Percentiles rank a stretch among this genome's conserved stretches.
These are phyloP conservation scores for Tupaia tana DNA, from an alignment of 2,113 vertebrate genomes.

Conservation along the genomic window DNA sequence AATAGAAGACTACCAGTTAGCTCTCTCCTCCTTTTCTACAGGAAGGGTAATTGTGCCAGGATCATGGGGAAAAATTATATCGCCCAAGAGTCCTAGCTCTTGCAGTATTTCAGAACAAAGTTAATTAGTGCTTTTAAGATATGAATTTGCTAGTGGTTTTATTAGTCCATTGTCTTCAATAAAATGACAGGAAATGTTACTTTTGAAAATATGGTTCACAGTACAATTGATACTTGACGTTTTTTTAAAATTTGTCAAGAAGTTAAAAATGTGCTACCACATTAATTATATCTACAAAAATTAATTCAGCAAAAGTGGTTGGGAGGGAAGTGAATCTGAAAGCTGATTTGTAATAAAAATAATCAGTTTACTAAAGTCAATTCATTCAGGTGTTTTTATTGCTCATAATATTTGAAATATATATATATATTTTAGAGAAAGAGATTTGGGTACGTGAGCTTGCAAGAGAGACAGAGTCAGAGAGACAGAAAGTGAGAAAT, in stretches of 20 bases:
- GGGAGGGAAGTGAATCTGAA: not conserved
- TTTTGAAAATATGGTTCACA: conserved; percentile 68
- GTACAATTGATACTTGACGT: conserved; percentile 55
- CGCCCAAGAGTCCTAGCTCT: not conserved
- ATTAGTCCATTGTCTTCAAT: not conserved
- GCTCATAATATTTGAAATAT: not conserved
- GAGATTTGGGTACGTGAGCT: no score
- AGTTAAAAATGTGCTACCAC: conserved; percentile 4
- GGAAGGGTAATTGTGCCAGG: conserved; percentile 17
- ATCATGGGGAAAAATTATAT: not conserved
- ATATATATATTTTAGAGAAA: no score
- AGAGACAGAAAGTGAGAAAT: no score
- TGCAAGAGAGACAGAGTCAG: no score
- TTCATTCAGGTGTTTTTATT: not conserved
- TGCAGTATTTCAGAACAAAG: not conserved
- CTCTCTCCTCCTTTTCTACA: not conserved
- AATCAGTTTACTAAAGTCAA: not conserved
- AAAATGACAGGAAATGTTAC: conserved; percentile 58
- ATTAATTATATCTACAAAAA: not conserved
- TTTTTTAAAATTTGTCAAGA: conserved; percentile 57
- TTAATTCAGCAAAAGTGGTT: conserved; percentile 1
- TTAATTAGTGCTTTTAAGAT: conserved; percentile 73
- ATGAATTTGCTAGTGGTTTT: conserved; percentile 26
- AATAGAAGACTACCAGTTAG: not conserved
- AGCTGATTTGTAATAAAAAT: not conserved